These are phyloP conservation scores for Venturia canescens DNA, from an alignment of 1,140 invertebrate genomes.

Conservation along the genomic window DNA sequence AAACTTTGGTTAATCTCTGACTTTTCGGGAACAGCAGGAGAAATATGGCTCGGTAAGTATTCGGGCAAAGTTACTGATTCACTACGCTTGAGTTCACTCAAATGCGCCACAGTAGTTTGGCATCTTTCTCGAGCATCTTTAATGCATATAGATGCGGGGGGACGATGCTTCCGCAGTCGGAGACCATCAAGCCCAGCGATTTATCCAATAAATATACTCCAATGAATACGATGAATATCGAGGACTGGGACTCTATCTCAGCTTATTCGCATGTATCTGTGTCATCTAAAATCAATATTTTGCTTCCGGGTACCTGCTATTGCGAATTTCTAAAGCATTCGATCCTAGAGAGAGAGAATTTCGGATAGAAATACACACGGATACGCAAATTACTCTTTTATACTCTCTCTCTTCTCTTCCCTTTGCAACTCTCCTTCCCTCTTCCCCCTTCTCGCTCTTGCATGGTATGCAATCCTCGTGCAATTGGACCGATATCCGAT, in stretches of 20 bases:
- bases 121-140: background rate
- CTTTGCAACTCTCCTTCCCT: too few relatives aligned
- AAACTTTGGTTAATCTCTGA: too few relatives aligned
- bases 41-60: too few relatives aligned
- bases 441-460: background rate
- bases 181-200: background rate
- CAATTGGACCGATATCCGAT: conserved; percentile 12
- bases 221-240: conserved; percentile 20
- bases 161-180: too few relatives aligned
- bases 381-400: background rate
- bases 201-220: background rate
- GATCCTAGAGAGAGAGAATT: background rate
- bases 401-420: background rate
- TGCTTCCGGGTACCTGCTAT: conserved; percentile 4
- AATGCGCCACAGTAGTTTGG: background rate
- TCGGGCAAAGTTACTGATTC: too few relatives aligned
- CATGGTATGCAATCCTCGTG: background rate
- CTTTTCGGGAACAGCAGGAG: too few relatives aligned
- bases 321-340: conserved; percentile 4
- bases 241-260: background rate
- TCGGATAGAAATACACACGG: background rate
- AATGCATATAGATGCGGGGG: background rate
- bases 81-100: too few relatives aligned
- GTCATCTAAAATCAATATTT: conserved; percentile 16
- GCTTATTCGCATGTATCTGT: background rate